These are phyloP conservation scores for Saccostrea echinata DNA, from an alignment of 1,140 invertebrate species.

Conservation along the genomic window DNA sequence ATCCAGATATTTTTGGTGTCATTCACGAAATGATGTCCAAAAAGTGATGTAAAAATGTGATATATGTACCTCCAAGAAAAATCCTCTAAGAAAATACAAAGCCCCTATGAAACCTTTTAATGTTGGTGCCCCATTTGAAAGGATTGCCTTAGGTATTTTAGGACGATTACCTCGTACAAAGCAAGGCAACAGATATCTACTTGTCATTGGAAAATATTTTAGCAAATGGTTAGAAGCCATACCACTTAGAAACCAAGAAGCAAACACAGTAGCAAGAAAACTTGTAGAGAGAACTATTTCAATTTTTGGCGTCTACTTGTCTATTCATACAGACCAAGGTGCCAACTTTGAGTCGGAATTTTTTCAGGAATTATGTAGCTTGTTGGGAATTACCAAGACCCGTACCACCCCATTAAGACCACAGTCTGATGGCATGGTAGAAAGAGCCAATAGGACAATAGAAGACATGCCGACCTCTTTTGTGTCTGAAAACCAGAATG, in stretches of 20 bases:
- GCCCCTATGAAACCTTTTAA: conserved; percentile 37
- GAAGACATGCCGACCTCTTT: conserved; percentile 47
- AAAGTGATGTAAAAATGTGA: conserved; percentile 46
- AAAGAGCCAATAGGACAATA: conserved; percentile 58
- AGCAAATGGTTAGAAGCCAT: conserved; percentile 49
- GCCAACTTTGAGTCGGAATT: conserved; percentile 51
- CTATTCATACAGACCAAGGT: conserved; percentile 56
- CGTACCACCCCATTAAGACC: conserved; percentile 57
- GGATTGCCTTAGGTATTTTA: conserved; percentile 43
- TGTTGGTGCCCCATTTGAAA: conserved; percentile 47
- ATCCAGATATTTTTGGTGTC: conserved; percentile 49
- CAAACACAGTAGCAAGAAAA: conserved; percentile 59
- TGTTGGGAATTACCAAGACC: conserved; percentile 54
- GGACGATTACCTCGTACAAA: conserved; percentile 44
- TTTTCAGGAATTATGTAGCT: conserved; percentile 50
- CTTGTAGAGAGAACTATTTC: conserved; percentile 66
- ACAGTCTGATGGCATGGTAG: conserved; percentile 59
- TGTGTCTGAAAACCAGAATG: conserved; percentile 43
- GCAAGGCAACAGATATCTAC: conserved; percentile 19
- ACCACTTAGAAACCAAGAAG: conserved; percentile 45
- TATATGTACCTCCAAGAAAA: conserved; percentile 41
- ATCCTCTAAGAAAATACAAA: conserved; percentile 17
- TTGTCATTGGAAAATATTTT: conserved; percentile 53
- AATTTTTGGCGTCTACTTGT: conserved; percentile 53
- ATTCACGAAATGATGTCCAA: background rate